Conservation (phyloP, 2,797 vertebrate genomes). For the Eulemur mongoz region DNA sequence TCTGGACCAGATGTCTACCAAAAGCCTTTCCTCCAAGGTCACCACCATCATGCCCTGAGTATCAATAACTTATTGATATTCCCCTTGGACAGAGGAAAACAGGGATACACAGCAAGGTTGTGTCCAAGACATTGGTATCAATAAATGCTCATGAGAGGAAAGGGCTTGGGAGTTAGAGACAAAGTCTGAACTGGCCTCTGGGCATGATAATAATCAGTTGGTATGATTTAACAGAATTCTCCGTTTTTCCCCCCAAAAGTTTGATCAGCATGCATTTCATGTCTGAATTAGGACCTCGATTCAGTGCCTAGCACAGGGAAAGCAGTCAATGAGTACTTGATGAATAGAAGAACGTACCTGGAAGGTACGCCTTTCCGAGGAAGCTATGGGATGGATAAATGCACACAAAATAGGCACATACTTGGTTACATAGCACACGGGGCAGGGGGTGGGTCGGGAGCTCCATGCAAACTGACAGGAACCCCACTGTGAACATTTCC, state of each 20-base stretch:
- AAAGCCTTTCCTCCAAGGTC: background rate
- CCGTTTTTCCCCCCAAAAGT: background rate
- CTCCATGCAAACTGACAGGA: background rate
- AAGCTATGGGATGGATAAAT: rapidly evolving
- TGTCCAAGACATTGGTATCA: background rate
- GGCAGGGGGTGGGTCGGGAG: background rate
- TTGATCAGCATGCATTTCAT: too few species aligned
- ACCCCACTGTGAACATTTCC: background rate
- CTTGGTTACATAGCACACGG: background rate
- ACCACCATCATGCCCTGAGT: background rate
- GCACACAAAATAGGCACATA: background rate
- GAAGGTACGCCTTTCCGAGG: background rate
- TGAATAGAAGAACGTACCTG: rapidly evolving
- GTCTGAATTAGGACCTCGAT: background rate
- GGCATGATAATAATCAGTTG: background rate
- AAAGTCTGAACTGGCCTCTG: background rate
- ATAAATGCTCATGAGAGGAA: background rate
- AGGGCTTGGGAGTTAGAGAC: background rate
- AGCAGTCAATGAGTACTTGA: rapidly evolving
- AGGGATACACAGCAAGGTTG: background rate
- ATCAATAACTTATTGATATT: rapidly evolving
- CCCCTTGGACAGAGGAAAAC: background rate
- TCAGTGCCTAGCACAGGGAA: background rate
- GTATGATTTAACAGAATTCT: background rate
- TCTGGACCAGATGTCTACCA: background rate